A percentile compares a stretch with the other conserved stretches of the same genome.
phyloP scores from a whole-genome alignment of 2,888 invertebrate species.

The Lucinisca nassula region DNA sequence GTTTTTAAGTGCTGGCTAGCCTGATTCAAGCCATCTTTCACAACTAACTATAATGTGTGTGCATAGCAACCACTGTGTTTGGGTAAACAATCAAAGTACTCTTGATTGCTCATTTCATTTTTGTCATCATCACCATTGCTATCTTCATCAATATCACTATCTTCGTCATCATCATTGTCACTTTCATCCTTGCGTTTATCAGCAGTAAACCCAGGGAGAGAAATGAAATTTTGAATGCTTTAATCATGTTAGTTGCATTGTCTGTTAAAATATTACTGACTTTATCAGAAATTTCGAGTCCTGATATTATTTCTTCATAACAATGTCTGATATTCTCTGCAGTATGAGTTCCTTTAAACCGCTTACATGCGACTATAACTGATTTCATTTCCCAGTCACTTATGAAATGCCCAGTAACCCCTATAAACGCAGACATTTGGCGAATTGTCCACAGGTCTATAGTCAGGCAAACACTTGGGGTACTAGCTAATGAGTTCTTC shows the following conservation, averaged over 20 bases:
- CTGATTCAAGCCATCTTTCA: slow-evolving; percentile 43
- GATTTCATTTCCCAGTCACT: slow-evolving; percentile 32
- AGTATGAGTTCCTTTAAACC: slow-evolving; percentile 45
- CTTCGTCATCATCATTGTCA: background rate
- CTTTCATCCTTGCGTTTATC: background rate
- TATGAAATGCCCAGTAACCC: slow-evolving; percentile 53
- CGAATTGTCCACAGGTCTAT: slow-evolving; percentile 57
- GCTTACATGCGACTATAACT: slow-evolving; percentile 35
- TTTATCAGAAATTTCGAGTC: slow-evolving; percentile 21
- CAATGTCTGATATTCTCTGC: slow-evolving; percentile 35
- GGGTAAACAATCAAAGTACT: background rate
- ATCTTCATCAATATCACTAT: slow-evolving; percentile 14
- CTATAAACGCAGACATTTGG: slow-evolving; percentile 48
- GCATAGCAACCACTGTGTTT: slow-evolving; percentile 37
- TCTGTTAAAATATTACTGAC: slow-evolving; percentile 31
- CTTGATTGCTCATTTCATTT: background rate
- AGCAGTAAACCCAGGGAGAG: no score
- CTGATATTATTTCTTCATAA: slow-evolving; percentile 40
- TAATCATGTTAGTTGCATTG: slow-evolving; percentile 50
- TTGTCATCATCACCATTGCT: background rate
- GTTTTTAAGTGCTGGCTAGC: slow-evolving; percentile 14
- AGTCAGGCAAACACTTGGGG: slow-evolving; percentile 49
- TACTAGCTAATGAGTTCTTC: slow-evolving; percentile 21
- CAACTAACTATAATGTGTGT: slow-evolving; percentile 43
- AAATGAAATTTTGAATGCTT: slow-evolving; percentile 35